phyloP scores from a whole-genome alignment of 1,140 invertebrate genomes.

The Elysia chlorotica region DNA sequence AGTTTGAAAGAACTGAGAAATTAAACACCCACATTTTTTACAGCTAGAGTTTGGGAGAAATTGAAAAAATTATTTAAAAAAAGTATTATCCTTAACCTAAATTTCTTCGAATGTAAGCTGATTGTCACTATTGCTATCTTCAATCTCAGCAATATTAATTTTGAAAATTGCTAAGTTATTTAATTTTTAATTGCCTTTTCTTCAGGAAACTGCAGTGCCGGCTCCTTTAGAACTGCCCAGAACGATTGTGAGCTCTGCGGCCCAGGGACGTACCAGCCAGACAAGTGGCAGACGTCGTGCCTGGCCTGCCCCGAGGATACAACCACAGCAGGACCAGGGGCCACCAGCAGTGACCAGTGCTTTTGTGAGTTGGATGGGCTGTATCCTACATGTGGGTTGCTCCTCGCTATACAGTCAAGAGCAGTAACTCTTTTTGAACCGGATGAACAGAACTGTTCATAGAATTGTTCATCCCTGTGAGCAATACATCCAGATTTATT shows the following conservation, averaged over 20 bases:
- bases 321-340: conserved; percentile 9
- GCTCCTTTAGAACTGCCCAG: not conserved
- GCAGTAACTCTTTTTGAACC: not conserved
- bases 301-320: conserved; percentile 3
- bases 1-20: no score
- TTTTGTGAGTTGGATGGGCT: conserved; percentile 26
- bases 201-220: conserved; percentile 23
- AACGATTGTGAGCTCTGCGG: conserved; percentile 18
- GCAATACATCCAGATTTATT: not conserved
- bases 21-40: no score
- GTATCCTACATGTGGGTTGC: not conserved
- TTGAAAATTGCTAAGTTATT: not conserved
- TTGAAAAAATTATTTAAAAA: no score
- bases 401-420: not conserved
- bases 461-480: not conserved
- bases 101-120: no score
- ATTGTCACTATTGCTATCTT: no score
- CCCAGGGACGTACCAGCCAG: conserved; percentile 17
- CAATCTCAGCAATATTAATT: no score
- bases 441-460: not conserved
- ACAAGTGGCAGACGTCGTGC: conserved; percentile 15
- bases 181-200: not conserved
- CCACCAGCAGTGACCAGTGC: conserved; percentile 6
- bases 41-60: no score
- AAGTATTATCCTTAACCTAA: no score